phyloP scores from a whole-genome alignment of 1,140 invertebrate species.

The Macrotrachela quadricornifera region DNA sequence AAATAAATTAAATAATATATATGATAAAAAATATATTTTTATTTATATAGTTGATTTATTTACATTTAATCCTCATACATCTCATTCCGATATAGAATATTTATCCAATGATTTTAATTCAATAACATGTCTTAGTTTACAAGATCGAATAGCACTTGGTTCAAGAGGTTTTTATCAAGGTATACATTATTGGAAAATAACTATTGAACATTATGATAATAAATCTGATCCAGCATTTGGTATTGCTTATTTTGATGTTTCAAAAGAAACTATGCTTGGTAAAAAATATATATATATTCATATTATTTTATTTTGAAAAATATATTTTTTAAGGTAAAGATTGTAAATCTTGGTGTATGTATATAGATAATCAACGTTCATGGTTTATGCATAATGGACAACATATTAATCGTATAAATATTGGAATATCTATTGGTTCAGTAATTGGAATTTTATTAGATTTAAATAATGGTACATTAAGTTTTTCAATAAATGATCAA shows the following conservation, averaged over 20 bases:
- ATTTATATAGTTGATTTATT: slow-evolving; percentile 50
- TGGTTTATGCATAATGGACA: slow-evolving; percentile 77
- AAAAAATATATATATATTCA: too few relatives aligned
- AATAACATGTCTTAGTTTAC: slow-evolving; percentile 68
- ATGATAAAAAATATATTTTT: not conserved
- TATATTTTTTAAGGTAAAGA: too few relatives aligned
- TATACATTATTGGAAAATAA: slow-evolving; percentile 85
- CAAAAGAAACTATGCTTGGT: slow-evolving; percentile 76
- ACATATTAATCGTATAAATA: slow-evolving; percentile 67
- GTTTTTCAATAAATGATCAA: slow-evolving; percentile 81
- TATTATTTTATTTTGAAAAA: too few relatives aligned
- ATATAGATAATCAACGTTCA: slow-evolving; percentile 76
- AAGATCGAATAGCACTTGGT: slow-evolving; percentile 71
- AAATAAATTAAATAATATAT: slow-evolving; percentile 6
- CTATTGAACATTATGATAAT: slow-evolving; percentile 71
- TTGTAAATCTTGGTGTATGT: slow-evolving; percentile 93
- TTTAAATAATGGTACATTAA: slow-evolving; percentile 61
- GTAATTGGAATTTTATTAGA: slow-evolving; percentile 80
- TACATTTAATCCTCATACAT: slow-evolving; percentile 51
- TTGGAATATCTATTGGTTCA: slow-evolving; percentile 60
- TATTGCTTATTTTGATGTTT: slow-evolving; percentile 67
- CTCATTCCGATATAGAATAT: slow-evolving; percentile 52
- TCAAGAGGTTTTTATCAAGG: slow-evolving; percentile 82
- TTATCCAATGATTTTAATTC: slow-evolving; percentile 38
- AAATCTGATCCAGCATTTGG: slow-evolving; percentile 90